Evolutionary conservation across 2,797 vertebrate genomes (phyloP).

Genomic region (Melanotaenia maccullochi): DNA sequence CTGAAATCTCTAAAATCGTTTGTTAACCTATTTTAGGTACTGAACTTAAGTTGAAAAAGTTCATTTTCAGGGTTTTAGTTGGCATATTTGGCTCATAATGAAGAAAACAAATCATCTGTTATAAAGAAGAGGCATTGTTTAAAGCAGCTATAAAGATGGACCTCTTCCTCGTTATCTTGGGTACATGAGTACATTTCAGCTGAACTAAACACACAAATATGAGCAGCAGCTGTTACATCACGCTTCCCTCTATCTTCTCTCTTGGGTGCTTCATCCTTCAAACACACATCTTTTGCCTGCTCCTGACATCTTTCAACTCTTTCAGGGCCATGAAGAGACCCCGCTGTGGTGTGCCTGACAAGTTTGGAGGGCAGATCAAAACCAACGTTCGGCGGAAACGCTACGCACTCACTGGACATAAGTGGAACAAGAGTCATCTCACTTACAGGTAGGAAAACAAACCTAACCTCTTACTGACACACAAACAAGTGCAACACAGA

Average conservation of each 20-base stretch:
- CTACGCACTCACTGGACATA: conserved; percentile 86
- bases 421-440: conserved; percentile 81
- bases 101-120: neutral
- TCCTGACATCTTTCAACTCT: conserved; percentile 35
- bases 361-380: conserved; percentile 90
- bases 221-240: neutral
- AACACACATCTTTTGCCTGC: conserved; percentile 18
- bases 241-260: conserved; percentile 33
- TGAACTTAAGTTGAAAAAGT: rapidly evolving
- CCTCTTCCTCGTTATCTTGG: neutral
- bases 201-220: neutral
- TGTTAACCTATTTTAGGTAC: neutral
- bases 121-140: neutral
- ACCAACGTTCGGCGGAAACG: conserved; percentile 91
- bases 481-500: neutral
- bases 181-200: neutral
- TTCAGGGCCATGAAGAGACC: conserved; percentile 92
- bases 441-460: conserved; percentile 81
- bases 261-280: conserved; percentile 29
- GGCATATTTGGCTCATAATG: neutral
- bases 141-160: neutral
- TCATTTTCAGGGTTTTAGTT: neutral
- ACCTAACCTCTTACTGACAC: too few relatives aligned
- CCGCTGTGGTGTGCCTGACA: conserved; percentile 93
- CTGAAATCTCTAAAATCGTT: neutral